These are phyloP conservation scores for Megamerina dolium DNA, from an alignment of 2,888 invertebrate species.

Conservation along the genomic window DNA sequence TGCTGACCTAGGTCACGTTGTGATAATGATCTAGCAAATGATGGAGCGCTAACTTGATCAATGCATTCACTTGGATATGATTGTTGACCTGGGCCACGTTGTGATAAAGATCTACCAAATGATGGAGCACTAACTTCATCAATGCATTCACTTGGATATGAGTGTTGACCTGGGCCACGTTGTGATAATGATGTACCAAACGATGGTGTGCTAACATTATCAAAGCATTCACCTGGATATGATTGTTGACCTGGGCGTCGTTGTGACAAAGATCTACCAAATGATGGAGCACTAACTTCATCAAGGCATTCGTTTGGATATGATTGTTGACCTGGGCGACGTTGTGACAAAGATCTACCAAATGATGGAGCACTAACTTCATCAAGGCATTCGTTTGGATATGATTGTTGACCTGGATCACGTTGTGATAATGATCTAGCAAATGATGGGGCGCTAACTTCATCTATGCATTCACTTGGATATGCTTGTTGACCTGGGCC, in stretches of 20 bases:
- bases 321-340: slow-evolving; percentile 1
- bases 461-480: slow-evolving; percentile 5
- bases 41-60: no score
- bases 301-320: slow-evolving; percentile 7
- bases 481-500: no score
- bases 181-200: neutral
- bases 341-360: neutral
- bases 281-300: slow-evolving; percentile 9
- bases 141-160: slow-evolving; percentile 8
- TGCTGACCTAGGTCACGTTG: no score
- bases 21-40: neutral
- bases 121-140: slow-evolving; percentile 7
- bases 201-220: slow-evolving; percentile 9
- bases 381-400: slow-evolving; percentile 10
- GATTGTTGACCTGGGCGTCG: no score
- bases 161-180: no score
- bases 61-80: no score
- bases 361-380: slow-evolving; percentile 6
- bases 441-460: slow-evolving; percentile 6
- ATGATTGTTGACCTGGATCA: no score
- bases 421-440: neutral
- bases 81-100: no score
- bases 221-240: slow-evolving; percentile 8
- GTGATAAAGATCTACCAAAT: no score
- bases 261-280: no score